These are phyloP conservation scores for Anguilla japonica DNA, from an alignment of 2,113 vertebrate species.

Conservation along the genomic window DNA sequence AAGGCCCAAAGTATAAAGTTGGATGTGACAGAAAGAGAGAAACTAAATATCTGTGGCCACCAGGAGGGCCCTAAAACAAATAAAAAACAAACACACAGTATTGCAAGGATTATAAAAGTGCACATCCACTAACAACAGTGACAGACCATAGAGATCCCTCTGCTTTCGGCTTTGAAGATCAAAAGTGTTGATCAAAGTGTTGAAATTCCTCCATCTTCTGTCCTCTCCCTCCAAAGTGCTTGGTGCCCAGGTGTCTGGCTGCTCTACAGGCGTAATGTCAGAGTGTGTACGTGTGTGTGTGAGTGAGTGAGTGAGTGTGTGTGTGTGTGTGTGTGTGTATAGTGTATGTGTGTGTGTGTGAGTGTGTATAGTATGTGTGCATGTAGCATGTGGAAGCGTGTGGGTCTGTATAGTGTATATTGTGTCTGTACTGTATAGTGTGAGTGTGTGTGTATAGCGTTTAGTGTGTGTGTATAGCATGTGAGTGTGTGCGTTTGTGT, in stretches of 20 bases:
- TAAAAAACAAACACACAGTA: conserved; percentile 49
- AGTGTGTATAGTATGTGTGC: not conserved
- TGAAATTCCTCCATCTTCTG: conserved; percentile 17
- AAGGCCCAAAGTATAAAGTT: conserved; percentile 75
- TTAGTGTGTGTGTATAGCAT: too few relatives aligned
- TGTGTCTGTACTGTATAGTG: too few relatives aligned
- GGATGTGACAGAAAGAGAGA: conserved; percentile 46
- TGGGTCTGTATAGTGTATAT: too few relatives aligned
- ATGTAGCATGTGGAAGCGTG: not conserved
- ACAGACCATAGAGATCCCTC: conserved; percentile 43
- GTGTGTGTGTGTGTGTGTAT: not conserved
- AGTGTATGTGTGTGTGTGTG: not conserved
- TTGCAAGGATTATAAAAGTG: conserved; percentile 64
- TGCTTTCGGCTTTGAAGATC: not conserved
- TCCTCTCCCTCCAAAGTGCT: conserved; percentile 77
- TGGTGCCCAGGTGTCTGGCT: conserved; percentile 69
- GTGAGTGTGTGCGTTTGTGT: too few relatives aligned
- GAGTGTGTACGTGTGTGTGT: conserved; percentile 24
- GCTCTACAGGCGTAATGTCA: conserved; percentile 48
- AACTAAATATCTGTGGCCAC: not conserved
- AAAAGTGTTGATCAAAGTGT: not conserved
- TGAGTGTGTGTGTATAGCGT: too few relatives aligned
- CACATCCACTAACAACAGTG: conserved; percentile 51
- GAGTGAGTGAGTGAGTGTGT: not conserved
- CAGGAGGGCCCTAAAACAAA: not conserved